Base-by-base conservation (phyloP, 2,797 vertebrate genomes). In the Apogon talboti region DNA sequence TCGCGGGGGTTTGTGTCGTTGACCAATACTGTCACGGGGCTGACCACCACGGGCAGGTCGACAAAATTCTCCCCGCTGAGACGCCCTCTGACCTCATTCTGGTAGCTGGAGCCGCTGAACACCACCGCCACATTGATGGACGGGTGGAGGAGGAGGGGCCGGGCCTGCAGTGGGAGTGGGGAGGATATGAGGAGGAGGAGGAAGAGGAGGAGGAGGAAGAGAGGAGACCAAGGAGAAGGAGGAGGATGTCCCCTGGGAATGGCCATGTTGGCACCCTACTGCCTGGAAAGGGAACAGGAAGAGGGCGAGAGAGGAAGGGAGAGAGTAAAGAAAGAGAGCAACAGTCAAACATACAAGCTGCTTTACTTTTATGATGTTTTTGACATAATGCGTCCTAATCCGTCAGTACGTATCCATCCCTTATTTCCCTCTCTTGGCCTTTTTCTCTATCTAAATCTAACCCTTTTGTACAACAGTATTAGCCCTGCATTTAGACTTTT, bases 1-100 rank as follows among this genome's bases (percentile, higher is more conserved):
- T 95, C 96, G 1, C 97, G 95, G 52, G 98, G 98, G 87, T 97
- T 97, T 78, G 96, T 98, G 91, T 95, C 95, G 69, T 99, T 99
- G 81, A 99, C 95, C 43, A 97, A 70, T 68, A 98, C 95, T 0
- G 96, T 97, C 84, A 98, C 93, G 0, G 96, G 96, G 57, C 95
- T 96, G 78, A 98, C 96, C 89, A 96, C 96, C 88, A 98, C 73
- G 2, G 98, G 97, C 90, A 99, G 90, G 90, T 96, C 96, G 53
- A 96, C 86, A 76, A 98, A 98, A 93, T 95, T 97, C 83, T 98
- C 97, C 21, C 95, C 90, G 30, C 95, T 97, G 75, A 99, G 92
- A 6, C 93, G 96, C 77, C 93, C 93, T 43, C 94, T 94, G 86
- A 96, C 92, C 86, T 98, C 96, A 40, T 87, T 89, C 28, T 94